phyloP scores from a whole-genome alignment of 2,113 vertebrate genomes.

The Oncorhynchus kisutch region DNA sequence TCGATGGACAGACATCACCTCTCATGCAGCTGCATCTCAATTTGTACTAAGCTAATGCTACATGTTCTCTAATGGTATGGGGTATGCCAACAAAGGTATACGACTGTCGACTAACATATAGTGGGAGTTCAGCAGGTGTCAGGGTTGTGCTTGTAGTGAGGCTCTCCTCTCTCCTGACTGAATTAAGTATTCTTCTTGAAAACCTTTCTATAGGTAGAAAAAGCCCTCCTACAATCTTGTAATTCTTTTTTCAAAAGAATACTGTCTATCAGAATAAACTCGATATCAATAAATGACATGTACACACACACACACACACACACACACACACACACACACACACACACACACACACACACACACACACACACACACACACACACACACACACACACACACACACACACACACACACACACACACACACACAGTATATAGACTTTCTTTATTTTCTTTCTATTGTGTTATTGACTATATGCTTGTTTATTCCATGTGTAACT shows the following conservation, averaged over 20 bases:
- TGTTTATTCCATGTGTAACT: too few relatives aligned
- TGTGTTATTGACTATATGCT: too few relatives aligned
- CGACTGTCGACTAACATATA: too few relatives aligned
- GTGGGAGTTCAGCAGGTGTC: not conserved
- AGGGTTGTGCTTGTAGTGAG: not conserved
- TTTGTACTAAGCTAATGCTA: too few relatives aligned
- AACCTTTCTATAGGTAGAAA: not conserved
- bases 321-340: not conserved
- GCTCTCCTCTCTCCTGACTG: not conserved
- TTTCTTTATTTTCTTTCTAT: too few relatives aligned
- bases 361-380: slow-evolving; percentile 1
- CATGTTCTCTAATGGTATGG: too few relatives aligned
- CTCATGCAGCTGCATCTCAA: too few relatives aligned
- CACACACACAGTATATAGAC: not conserved
- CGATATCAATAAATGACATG: slow-evolving; percentile 17
- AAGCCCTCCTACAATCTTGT: not conserved
- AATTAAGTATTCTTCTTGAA: not conserved
- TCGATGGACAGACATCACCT: too few relatives aligned
- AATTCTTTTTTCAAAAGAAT: slow-evolving; percentile 20
- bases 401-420: not conserved
- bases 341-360: slow-evolving; percentile 5
- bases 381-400: not conserved
- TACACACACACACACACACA: not conserved
- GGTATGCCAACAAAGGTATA: too few relatives aligned
- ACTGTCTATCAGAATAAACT: slow-evolving; percentile 6